Percentiles rank a stretch among this genome's conserved stretches.
These are phyloP conservation scores for Zoanthus gigantus DNA, from an alignment of 92 coral and sea anemone species.

Conservation along the genomic window DNA sequence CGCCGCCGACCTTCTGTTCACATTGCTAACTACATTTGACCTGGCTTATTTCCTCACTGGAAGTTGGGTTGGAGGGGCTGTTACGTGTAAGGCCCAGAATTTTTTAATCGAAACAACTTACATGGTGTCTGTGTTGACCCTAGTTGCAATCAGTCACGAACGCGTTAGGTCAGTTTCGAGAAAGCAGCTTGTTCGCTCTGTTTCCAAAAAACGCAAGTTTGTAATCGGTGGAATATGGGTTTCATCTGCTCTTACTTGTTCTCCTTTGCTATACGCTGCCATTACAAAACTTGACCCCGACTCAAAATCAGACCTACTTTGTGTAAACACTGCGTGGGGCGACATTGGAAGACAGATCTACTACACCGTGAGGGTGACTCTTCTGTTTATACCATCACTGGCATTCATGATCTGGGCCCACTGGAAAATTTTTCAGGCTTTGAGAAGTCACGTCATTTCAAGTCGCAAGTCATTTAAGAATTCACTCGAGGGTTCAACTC, in stretches of 20 bases:
- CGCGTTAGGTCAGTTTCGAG: constrained; percentile 33
- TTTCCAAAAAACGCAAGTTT: constrained; percentile 22
- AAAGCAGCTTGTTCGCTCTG: constrained; percentile 39
- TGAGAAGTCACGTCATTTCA: constrained; percentile 17
- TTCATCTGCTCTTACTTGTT: constrained; percentile 16
- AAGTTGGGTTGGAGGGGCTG: constrained; percentile 31
- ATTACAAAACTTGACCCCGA: constrained; percentile 6
- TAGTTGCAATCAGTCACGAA: constrained; percentile 42
- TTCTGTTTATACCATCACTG: constrained; percentile 6
- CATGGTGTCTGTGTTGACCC: constrained; percentile 39
- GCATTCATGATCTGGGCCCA: constrained; percentile 36
- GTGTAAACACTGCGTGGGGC: constrained; percentile 43
- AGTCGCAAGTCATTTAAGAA: constrained; percentile 26
- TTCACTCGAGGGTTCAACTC: constrained; percentile 26
- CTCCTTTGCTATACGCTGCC: constrained; percentile 25
- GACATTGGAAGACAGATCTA: constrained; percentile 26
- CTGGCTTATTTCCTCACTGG: constrained; percentile 36
- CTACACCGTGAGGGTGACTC: constrained; percentile 16
- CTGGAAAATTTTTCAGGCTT: constrained; percentile 23
- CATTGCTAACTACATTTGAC: constrained; percentile 37
- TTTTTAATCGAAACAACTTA: constrained; percentile 37
- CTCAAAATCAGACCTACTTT: neutral
- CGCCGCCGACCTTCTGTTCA: constrained; percentile 40
- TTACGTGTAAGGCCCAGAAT: constrained; percentile 38
- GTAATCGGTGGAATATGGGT: constrained; percentile 13